Percentiles rank a stretch among this genome's conserved stretches.
These are phyloP conservation scores for Drosophila bocqueti DNA, from an alignment of 1,140 invertebrate genomes.

Conservation along the genomic window DNA sequence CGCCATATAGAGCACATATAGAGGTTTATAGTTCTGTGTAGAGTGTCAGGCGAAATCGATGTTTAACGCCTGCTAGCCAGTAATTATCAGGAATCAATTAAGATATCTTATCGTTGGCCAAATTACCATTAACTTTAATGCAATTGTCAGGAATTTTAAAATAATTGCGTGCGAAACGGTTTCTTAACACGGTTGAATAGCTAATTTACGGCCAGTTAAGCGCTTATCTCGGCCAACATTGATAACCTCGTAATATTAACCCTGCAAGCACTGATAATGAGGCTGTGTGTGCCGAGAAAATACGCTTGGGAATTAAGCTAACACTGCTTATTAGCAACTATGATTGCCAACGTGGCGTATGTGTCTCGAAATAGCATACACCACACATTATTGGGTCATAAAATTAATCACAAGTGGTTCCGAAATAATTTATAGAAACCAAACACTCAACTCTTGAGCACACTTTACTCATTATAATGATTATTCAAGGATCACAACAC, in stretches of 20 bases:
- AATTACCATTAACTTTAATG: conserved; percentile 68
- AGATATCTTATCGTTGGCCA: conserved; percentile 66
- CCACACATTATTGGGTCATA: background rate
- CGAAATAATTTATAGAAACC: background rate
- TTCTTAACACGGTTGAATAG: conserved; percentile 23
- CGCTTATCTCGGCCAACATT: conserved; percentile 42
- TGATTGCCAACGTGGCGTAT: conserved; percentile 38
- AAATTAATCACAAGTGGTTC: background rate
- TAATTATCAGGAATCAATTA: conserved; percentile 77
- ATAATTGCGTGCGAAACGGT: conserved; percentile 9
- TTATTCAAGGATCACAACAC: conserved; percentile 26
- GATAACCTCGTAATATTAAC: conserved; percentile 62
- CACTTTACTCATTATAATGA: background rate
- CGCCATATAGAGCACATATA: conserved; percentile 18
- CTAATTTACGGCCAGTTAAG: conserved; percentile 52
- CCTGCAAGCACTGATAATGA: conserved; percentile 42
- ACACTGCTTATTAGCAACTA: conserved; percentile 15
- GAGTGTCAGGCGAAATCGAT: conserved; percentile 33
- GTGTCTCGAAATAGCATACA: conserved; percentile 6
- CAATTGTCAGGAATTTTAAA: conserved; percentile 59
- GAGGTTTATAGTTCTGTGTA: conserved; percentile 44
- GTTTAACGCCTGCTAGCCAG: conserved; percentile 37
- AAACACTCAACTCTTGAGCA: background rate
- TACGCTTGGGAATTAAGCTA: conserved; percentile 17
- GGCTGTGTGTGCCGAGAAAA: conserved; percentile 9